These are phyloP conservation scores for Callipepla squamata DNA, from an alignment of 2,113 vertebrate genomes.

Conservation along the genomic window DNA sequence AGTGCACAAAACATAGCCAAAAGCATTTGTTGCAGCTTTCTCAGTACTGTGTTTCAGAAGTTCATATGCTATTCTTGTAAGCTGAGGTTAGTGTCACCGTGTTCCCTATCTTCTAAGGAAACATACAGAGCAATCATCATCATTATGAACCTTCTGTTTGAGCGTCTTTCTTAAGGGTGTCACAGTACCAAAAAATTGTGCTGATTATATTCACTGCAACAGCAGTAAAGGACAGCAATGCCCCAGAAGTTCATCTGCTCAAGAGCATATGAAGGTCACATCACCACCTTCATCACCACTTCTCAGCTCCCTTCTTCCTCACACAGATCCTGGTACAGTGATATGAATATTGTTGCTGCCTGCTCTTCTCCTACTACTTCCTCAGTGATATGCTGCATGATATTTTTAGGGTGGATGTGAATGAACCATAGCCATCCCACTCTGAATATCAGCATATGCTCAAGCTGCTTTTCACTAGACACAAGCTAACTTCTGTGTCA, in stretches of 20 bases:
- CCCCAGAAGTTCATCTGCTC: background rate
- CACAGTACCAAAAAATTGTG: background rate
- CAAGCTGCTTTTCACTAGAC: slow-evolving; percentile 2
- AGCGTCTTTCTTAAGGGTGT: background rate
- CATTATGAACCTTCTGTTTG: background rate
- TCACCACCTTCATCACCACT: background rate
- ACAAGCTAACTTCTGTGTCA: background rate
- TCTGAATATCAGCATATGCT: slow-evolving; percentile 23
- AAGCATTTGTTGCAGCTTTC: background rate
- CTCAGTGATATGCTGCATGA: slow-evolving; percentile 28
- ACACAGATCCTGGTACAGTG: background rate
- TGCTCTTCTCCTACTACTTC: slow-evolving; percentile 24
- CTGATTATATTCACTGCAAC: rapidly evolving
- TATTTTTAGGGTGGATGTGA: slow-evolving; percentile 52
- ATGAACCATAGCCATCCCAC: slow-evolving; percentile 26
- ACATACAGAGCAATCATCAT: background rate
- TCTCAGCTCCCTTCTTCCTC: background rate
- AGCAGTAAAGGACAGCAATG: background rate
- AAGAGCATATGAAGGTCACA: background rate
- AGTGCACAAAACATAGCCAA: background rate
- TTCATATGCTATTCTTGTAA: background rate
- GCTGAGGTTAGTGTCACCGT: background rate
- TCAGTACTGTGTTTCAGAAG: background rate
- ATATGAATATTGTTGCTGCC: background rate
- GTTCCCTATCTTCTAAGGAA: background rate